Evolutionary conservation across 2,113 vertebrate species (phyloP).

Genomic region (Camelus dromedarius): DNA sequence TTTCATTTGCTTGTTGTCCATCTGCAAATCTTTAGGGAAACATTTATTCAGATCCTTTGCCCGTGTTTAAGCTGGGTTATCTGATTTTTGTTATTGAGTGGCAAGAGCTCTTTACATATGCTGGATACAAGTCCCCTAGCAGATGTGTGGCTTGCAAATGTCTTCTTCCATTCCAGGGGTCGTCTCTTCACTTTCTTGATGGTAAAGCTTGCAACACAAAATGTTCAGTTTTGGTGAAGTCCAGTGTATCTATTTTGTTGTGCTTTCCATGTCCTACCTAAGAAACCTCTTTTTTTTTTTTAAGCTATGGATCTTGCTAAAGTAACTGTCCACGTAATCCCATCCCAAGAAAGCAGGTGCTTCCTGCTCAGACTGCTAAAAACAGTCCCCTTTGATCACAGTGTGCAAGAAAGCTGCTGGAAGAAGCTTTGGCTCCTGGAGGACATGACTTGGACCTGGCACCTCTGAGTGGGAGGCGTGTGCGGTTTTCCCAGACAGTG

Average conservation of each 20-base stretch:
- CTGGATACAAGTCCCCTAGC: neutral
- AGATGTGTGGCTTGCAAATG: neutral
- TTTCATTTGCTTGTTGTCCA: neutral
- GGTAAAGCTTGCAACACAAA: neutral
- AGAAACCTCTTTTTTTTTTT: neutral
- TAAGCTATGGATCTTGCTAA: neutral
- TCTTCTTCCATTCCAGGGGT: neutral
- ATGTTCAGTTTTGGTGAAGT: too few species aligned
- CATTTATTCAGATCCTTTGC: neutral
- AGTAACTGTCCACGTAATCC: neutral
- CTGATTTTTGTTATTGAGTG: neutral
- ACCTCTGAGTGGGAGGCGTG: too few species aligned
- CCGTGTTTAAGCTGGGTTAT: neutral
- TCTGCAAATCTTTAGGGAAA: neutral
- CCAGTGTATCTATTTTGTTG: neutral
- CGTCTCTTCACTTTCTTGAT: neutral
- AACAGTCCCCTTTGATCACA: rapidly evolving
- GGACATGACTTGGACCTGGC: rapidly evolving
- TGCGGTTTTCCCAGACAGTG: too few species aligned
- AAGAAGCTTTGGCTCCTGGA: rapidly evolving
- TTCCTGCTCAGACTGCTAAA: rapidly evolving
- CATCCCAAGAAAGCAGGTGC: neutral
- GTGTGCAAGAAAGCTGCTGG: rapidly evolving
- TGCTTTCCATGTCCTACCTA: neutral
- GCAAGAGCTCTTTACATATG: neutral